These are phyloP conservation scores for Carterocephalus palaemon DNA, from an alignment of 2,888 invertebrate species.

Conservation along the genomic window DNA sequence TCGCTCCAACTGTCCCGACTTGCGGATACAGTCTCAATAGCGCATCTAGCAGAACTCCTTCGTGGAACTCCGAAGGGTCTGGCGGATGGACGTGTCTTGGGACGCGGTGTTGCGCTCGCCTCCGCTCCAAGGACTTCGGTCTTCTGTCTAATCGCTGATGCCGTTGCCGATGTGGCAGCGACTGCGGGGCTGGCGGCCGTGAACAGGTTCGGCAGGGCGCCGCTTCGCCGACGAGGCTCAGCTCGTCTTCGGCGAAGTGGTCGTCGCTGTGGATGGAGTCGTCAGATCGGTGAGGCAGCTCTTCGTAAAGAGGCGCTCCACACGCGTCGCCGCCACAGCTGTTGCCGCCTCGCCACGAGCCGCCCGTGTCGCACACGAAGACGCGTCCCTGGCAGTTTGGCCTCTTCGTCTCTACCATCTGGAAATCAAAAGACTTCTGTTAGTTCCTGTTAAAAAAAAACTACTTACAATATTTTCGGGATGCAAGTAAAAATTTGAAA, in stretches of 20 bases:
- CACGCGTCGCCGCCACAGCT: conserved; percentile 64
- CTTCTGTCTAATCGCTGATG: conserved; percentile 80
- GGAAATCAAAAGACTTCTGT: conserved; percentile 47
- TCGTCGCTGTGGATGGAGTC: conserved; percentile 85
- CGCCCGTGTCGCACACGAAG: conserved; percentile 81
- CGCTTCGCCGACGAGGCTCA: conserved; percentile 77
- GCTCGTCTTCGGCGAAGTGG: conserved; percentile 91
- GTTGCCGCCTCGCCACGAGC: conserved; percentile 79
- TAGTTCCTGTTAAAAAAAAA: background rate
- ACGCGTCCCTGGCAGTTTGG: conserved; percentile 79
- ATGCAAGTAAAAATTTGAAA: no score
- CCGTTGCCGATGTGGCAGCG: conserved; percentile 77
- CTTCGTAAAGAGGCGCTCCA: conserved; percentile 89
- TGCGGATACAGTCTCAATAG: conserved; percentile 84
- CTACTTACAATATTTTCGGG: no score
- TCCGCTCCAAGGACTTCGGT: conserved; percentile 75
- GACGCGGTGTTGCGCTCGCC: conserved; percentile 65
- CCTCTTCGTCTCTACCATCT: conserved; percentile 87
- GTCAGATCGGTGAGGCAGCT: conserved; percentile 82
- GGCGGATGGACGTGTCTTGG: conserved; percentile 80
- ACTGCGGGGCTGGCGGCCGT: conserved; percentile 71
- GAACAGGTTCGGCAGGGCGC: conserved; percentile 72
- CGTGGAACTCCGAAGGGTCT: conserved; percentile 88
- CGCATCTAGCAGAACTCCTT: conserved; percentile 88
- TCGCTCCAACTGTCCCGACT: conserved; percentile 82